These are phyloP conservation scores for Lagria hirta DNA, from an alignment of 2,888 invertebrate genomes.

Conservation along the genomic window DNA sequence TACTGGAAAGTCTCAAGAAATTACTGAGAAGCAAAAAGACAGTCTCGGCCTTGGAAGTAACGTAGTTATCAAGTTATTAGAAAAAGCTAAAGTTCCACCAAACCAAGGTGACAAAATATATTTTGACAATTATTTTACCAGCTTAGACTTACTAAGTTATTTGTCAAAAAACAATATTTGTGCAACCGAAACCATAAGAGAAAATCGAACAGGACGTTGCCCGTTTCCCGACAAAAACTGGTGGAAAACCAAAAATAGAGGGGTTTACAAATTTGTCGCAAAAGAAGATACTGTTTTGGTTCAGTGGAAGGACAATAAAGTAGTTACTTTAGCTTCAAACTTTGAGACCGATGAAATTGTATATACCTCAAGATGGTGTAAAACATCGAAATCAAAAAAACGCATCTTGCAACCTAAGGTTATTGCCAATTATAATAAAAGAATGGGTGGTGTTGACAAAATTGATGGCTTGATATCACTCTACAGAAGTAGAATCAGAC, in stretches of 20 bases:
- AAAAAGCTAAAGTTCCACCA: conserved; percentile 23
- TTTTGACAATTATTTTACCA: conserved; percentile 25
- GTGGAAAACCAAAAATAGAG: conserved; percentile 20
- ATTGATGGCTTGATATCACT: conserved; percentile 24
- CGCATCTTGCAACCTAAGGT: conserved; percentile 1
- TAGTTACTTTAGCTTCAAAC: neutral
- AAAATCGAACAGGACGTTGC: conserved; percentile 22
- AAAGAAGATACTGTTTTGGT: no score
- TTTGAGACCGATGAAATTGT: neutral
- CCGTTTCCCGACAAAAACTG: conserved; percentile 21
- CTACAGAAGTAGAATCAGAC: conserved; percentile 30
- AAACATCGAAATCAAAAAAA: conserved; percentile 6
- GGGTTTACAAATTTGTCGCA: conserved; percentile 5
- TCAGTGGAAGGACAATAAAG: conserved; percentile 2
- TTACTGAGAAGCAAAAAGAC: conserved; percentile 12
- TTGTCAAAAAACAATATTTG: conserved; percentile 15
- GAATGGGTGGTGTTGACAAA: conserved; percentile 29
- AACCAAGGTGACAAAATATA: conserved; percentile 15
- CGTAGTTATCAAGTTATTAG: conserved; percentile 25
- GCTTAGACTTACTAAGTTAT: conserved; percentile 11
- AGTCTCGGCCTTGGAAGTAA: conserved; percentile 30
- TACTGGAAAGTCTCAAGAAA: conserved; percentile 32
- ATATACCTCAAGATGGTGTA: neutral
- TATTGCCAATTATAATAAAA: conserved; percentile 14
- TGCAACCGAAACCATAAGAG: conserved; percentile 25